These are phyloP conservation scores for Cosmorhoe ocellata DNA, from an alignment of 2,888 invertebrate genomes.

Conservation along the genomic window DNA sequence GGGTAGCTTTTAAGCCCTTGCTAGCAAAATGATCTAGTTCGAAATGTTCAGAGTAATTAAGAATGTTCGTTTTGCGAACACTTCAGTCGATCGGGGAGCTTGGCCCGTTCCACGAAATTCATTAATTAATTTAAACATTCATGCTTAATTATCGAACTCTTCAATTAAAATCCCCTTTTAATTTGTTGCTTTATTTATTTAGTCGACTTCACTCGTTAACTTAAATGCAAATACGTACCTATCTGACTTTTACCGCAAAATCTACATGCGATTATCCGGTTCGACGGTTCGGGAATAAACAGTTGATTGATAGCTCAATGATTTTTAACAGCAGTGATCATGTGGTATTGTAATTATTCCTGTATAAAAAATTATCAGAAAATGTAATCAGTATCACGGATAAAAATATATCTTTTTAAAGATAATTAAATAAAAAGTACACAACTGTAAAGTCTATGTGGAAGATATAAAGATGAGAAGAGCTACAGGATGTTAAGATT, in stretches of 20 bases:
- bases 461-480: too few relatives aligned
- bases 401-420: too few relatives aligned
- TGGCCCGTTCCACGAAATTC: constrained; percentile 59
- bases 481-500: too few relatives aligned
- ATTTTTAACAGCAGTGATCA: constrained; percentile 44
- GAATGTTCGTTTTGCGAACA: constrained; percentile 63
- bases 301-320: constrained; percentile 49
- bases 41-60: constrained; percentile 66
- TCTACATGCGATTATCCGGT: constrained; percentile 41
- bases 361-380: neutral
- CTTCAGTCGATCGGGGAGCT: constrained; percentile 45
- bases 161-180: constrained; percentile 73
- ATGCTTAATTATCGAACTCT: constrained; percentile 78
- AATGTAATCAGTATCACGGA: too few relatives aligned
- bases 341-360: constrained; percentile 26
- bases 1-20: constrained; percentile 48
- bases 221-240: constrained; percentile 46
- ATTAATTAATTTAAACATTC: constrained; percentile 78
- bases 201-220: constrained; percentile 48
- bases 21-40: constrained; percentile 57
- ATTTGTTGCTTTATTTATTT: constrained; percentile 74
- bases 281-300: constrained; percentile 41
- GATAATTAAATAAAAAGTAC: too few relatives aligned
- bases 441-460: too few relatives aligned
- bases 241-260: constrained; percentile 46